phyloP scores from a whole-genome alignment of 2,797 vertebrate species.

The Decapterus maruadsi region DNA sequence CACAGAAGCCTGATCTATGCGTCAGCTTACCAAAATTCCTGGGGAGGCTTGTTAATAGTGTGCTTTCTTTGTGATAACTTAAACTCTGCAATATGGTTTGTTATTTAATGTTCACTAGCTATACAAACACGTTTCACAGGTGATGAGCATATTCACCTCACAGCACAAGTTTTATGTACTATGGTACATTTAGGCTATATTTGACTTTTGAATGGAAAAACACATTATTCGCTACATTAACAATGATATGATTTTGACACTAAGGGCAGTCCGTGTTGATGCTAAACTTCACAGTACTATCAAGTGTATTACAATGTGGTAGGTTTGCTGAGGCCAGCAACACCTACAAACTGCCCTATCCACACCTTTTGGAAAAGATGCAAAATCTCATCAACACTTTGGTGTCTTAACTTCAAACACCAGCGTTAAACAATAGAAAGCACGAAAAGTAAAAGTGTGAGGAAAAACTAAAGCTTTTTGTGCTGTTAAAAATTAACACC shows the following conservation, averaged over 20 bases:
- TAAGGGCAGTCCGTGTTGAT: background rate
- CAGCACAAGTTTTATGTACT: conserved; percentile 10
- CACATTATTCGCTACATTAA: background rate
- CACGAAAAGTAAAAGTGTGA: background rate
- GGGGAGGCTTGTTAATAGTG: conserved; percentile 2
- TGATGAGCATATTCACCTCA: background rate
- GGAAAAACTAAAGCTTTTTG: conserved; percentile 26
- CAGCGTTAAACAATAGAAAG: conserved; percentile 16
- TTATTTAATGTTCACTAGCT: conserved; percentile 11
- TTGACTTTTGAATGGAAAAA: conserved; percentile 6
- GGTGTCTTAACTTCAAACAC: conserved; percentile 29
- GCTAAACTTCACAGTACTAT: background rate
- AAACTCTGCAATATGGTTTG: background rate
- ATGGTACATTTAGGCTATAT: background rate
- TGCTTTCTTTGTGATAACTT: conserved; percentile 1
- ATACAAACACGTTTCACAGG: conserved; percentile 4
- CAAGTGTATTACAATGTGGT: background rate
- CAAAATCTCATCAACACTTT: conserved; percentile 55
- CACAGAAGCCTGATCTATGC: background rate
- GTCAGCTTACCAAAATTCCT: background rate
- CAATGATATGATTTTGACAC: background rate
- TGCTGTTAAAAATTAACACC: conserved; percentile 34
- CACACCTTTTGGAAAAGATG: conserved; percentile 40
- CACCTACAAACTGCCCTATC: conserved; percentile 44
- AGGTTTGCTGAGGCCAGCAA: conserved; percentile 23